These are phyloP conservation scores for Criorhina ranunculi DNA, from an alignment of 2,888 invertebrate genomes.

Conservation along the genomic window DNA sequence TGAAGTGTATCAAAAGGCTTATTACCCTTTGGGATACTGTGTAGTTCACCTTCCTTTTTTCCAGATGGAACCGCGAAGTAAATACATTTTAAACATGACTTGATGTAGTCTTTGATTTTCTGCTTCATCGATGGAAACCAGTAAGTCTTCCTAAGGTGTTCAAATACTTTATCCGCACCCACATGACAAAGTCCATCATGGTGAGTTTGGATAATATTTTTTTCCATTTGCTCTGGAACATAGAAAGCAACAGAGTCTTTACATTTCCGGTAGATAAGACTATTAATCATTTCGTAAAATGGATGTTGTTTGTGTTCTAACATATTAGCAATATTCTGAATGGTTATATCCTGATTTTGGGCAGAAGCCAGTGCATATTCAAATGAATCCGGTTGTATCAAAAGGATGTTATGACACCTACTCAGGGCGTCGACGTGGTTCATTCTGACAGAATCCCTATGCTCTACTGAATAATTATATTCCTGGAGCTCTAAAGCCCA, in stretches of 20 bases:
- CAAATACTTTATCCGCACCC: slow-evolving; percentile 78
- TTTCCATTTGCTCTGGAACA: slow-evolving; percentile 55
- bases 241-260: slow-evolving; percentile 36
- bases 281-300: slow-evolving; percentile 49
- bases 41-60: not conserved
- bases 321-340: slow-evolving; percentile 61
- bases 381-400: slow-evolving; percentile 39
- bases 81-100: slow-evolving; percentile 78
- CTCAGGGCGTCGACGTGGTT: slow-evolving; percentile 80
- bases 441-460: slow-evolving; percentile 76
- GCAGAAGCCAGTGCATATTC: slow-evolving; percentile 39
- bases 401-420: slow-evolving; percentile 43
- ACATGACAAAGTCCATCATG: slow-evolving; percentile 79
- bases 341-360: slow-evolving; percentile 66
- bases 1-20: not conserved
- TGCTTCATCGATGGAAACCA: slow-evolving; percentile 72
- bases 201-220: slow-evolving; percentile 67
- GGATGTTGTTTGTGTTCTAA: slow-evolving; percentile 65
- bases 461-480: slow-evolving; percentile 78
- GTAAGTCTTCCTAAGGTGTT: slow-evolving; percentile 79
- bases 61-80: not conserved
- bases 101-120: slow-evolving; percentile 49
- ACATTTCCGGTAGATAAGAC: slow-evolving; percentile 52
- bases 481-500: slow-evolving; percentile 78
- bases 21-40: not conserved